Base-by-base conservation (phyloP, 2,888 invertebrate genomes). In the Ferrisia virgata region DNA sequence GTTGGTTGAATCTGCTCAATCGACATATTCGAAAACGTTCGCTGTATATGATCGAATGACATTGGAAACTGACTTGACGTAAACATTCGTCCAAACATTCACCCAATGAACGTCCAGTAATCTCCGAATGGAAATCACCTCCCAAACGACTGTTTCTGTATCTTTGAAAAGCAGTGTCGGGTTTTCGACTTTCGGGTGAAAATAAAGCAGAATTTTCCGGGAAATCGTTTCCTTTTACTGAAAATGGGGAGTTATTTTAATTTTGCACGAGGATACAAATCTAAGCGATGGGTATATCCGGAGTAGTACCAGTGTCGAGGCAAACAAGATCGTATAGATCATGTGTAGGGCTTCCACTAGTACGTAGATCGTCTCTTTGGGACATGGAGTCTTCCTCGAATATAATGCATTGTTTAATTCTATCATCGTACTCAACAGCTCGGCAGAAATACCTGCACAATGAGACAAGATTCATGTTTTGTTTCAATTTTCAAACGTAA, bases 371-470 rank as follows among this genome's bases (percentile, higher is more conserved):
- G 88, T 96, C 95, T 88, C 95, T 95, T 88, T 95, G 95, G 0
- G 95, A 96, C 58, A 95, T 93, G 0, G 96, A 96, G 88, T 96
- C 96, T 89, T 96, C 96, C 89, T 96, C 96, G 0, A 95, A 96
- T 69, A 96, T 91, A n/a, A 95, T 94, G 87, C 96, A 96, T 87
- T 94, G 93, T 84, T 94, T 92, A 2, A 94, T 94, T 91, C 94
- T 93, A 86, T 95, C 95, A 87, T 96, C 96, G 88, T 94, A 96
- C 88, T 96, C 95, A 69, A 96, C 93, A 1, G 96, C 96, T 39
- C 96, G 93, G 88, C 96, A 96, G 87, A 95, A 95, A 88, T 94
- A 93, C 88, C 93, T 93, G 86, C n/a, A 33, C 15, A 18, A 8
- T 15, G 31, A 69, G 4, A 15, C n/a, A 31, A n/a, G n/a, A n/a